Base-by-base conservation (phyloP, 2,113 vertebrate species). In the Dermatemys mawii region DNA sequence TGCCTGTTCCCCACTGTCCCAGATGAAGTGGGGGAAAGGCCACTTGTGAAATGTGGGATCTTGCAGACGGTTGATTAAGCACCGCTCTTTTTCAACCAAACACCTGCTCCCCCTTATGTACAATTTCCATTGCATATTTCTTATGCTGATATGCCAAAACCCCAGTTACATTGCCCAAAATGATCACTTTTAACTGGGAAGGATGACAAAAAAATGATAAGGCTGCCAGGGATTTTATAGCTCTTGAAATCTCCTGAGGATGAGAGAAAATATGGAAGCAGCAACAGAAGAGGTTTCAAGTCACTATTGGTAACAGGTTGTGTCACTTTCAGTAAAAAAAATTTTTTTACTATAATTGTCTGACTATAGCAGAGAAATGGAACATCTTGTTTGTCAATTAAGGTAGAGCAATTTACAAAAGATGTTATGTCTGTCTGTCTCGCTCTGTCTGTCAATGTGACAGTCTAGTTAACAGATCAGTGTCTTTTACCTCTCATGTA, bases 351-450 rank as follows among this genome's bases (percentile, higher is more conserved):
- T 10, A 12, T 41, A 35, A 63, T 88, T 21, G 3, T 84, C 83
- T 87, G 48, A 78, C 81, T 70, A 11, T 29, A 26, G 19, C 78
- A 38, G 12, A n/a, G 32, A 92, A 96, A 88, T 50, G 9, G 11
- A 93, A 76, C 86, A 91, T 86, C 75, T 96, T 95, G 60, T 93
- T 96, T 96, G 86, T 95, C 92, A 94, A 48, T 94, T 97, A 87
- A 84, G 27, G 13, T 63, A 63, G 75, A 89, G 48, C 32, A 13
- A 48, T 95, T 93, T 94, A 88, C 73, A 92, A 85, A 94, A 80
- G 75, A 76, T 82, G 35, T 78, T 81, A 63, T 46, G 78, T 78
- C 87, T n/a, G 79, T 94, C 92, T 93, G 53, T 48, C 24, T 91
- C 32, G 63, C 48, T 90, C 53, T 84, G n/a, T 87, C 75, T 67